Evolutionary conservation across 2,888 invertebrate species (phyloP), one percentile per base, ranked within the genome.

Genomic region (Doris montereyensis): DNA sequence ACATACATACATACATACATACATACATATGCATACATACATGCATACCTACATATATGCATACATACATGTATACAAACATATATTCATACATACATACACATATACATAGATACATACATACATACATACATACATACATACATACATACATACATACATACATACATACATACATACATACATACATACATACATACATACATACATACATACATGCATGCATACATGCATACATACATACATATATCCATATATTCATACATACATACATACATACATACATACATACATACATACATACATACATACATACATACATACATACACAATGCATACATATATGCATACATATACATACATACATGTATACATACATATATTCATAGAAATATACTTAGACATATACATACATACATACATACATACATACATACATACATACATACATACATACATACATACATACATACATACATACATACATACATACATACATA

Each of bases 391-490:
- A 10, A 41, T 41, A 41, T 41, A 41, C 17, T 10, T 41, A 41
- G 5, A 41, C 17, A 41, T 41, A 41, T 41, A 41, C 17, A 41
- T 41, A 41, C 17, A 41, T 41, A 10, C 17, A 41, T 10, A 41
- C 30, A 28, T 30, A 8, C 13, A 68, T 73, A n/a, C 28, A 41
- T 10, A 13, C 28, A 73, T 8, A 41, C 73, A 26, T 41, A 41
- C 52, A 73, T 26, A 73, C 57, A 73, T 41, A 73, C 73, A 73
- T 41, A 73, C 71, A 71, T 34, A 71, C 71, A 71, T 34, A 71
- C 71, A 71, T 34, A 70, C 70, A 70, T 70, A 78, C 62, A 78
- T 78, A 73, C 70, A 57, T 68, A 78, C 41, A 75, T 70, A 76
- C 30, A 74, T 58, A 35, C 72, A 35, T 35, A 35, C 72, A 35